Base-by-base conservation (phyloP, 2,888 invertebrate genomes). In the Yponomeuta malinellus region DNA sequence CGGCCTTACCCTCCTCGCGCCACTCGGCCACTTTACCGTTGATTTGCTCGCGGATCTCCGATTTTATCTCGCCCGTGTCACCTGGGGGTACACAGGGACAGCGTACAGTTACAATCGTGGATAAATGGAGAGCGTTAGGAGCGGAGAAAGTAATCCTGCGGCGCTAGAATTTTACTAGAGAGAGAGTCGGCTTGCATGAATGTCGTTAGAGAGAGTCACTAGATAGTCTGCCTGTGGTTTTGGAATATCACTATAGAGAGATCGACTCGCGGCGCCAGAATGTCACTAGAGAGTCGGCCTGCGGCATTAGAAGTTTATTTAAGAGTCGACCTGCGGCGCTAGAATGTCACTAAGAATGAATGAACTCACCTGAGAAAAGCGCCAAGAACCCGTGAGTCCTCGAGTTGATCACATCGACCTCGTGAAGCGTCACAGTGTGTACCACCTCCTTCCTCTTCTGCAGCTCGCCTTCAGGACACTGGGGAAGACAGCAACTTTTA, bases 1-100 rank as follows among this genome's bases (percentile, higher is more conserved):
- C 99, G 0, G 99, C 99, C 85, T 99, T 99, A 1, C 99, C 99
- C 85, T 99, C 99, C 84, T 99, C 99, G 33, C 99, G 93, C 99
- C 99, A 99, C 85, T 99, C 99, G 0, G 97, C 96, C 0, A 99
- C 98, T 86, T 98, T 99, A 65, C 96, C 95, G 87, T 99, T 99
- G 75, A 99, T 99, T 86, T 99, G 99, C 79, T 99, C 99, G 1
- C 99, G 94, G 0, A 99, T 98, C 89, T 99, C 99, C 0, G 97
- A 94, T 80, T 99, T 99, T 63, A 99, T 99, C 88, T 99, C 99
- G 0, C 99, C 99, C 0, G 99, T 99, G 84, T 99, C 99, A n/a
- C 98, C 97, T 95, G 74, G 10, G 68, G 68, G 10, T 66, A 29
- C n/a, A 68, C 23, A 29, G 23, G 59, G 52, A 48, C 1, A 52